Evolutionary conservation across 2,888 invertebrate species (phyloP), one percentile per base, ranked within the genome.

Genomic region (Pyrochroa serraticornis): DNA sequence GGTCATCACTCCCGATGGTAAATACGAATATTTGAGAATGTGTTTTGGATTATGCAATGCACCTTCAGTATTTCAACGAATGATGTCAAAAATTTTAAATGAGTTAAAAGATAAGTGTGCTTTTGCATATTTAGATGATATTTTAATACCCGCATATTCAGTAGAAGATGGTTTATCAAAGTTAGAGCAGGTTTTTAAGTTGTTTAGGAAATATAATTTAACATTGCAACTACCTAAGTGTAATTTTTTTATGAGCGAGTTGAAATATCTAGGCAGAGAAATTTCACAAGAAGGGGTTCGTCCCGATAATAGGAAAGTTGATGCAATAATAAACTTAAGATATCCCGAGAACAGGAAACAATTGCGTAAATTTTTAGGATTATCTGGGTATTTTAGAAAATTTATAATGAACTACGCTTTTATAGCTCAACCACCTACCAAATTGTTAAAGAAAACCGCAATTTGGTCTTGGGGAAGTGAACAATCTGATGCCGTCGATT

Each of bases 31-130:
- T 45, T 46, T 62, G 3, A 43, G 63, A 0, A 68, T 73, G 70
- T 64, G 68, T 3, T 77, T 75, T 53, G 73, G 74, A 1, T 55
- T 75, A 6, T 43, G 64, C 1, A 74, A 73, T 35, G 72, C 72
- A 0, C 71, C 71, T 5, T 61, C 65, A 13, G 68, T 68, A 5
- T 76, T 73, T 52, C 70, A 72, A 44, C 51, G 68, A 6, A 51
- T 70, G 32, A 69, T 74, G 7, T 44, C 43, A 10, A 8, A 8
- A 1, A 13, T 57, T 3, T 39, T 58, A 14, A 32, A 5, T 35
- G 35, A 52, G n/a, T 13, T 57, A n/a, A 10, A 34, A 14, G 35
- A 14, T 41, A 14, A 6, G 2, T 41, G 35, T 7, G 53, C 50
- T 0, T 35, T 59, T 6, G 58, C 51, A 0, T 65, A 66, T 39